These are phyloP conservation scores for Perizoma affinitatum DNA, from an alignment of 2,888 invertebrate species.

Conservation along the genomic window DNA sequence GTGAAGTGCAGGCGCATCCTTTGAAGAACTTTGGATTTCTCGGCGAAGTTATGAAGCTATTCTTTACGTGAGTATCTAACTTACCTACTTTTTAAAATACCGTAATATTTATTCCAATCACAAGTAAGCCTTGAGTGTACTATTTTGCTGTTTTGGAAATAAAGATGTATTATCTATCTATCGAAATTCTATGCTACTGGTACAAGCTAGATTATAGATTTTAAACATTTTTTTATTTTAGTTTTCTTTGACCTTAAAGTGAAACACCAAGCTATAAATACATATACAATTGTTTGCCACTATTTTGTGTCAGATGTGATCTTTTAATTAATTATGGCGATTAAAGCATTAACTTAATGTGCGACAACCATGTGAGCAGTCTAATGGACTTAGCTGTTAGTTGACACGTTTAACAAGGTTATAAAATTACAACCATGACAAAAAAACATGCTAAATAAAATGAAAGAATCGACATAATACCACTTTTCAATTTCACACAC, in stretches of 20 bases:
- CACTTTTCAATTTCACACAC: not conserved
- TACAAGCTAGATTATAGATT: too few species aligned
- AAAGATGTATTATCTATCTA: too few species aligned
- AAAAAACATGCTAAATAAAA: not conserved
- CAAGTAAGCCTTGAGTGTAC: too few species aligned
- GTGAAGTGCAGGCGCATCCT: constrained; percentile 93
- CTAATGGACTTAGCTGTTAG: constrained; percentile 20
- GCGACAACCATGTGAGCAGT: constrained; percentile 20
- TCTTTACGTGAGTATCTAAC: constrained; percentile 87
- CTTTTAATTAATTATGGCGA: constrained; percentile 14
- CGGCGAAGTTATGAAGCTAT: constrained; percentile 92
- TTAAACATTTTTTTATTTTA: too few species aligned
- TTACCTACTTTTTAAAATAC: too few species aligned
- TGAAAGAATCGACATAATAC: not conserved
- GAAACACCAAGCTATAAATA: constrained; percentile 6
- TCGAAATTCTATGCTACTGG: too few species aligned
- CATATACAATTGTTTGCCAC: not conserved
- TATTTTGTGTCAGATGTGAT: not conserved
- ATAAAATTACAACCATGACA: not conserved
- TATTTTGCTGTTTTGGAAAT: too few species aligned
- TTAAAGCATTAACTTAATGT: constrained; percentile 22
- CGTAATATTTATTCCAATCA: too few species aligned
- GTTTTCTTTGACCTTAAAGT: too few species aligned
- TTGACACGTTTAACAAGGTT: constrained; percentile 20
- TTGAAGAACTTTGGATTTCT: constrained; percentile 90